Conservation (phyloP, 2,888 invertebrate species). For the Andrena haemorrhoa region DNA sequence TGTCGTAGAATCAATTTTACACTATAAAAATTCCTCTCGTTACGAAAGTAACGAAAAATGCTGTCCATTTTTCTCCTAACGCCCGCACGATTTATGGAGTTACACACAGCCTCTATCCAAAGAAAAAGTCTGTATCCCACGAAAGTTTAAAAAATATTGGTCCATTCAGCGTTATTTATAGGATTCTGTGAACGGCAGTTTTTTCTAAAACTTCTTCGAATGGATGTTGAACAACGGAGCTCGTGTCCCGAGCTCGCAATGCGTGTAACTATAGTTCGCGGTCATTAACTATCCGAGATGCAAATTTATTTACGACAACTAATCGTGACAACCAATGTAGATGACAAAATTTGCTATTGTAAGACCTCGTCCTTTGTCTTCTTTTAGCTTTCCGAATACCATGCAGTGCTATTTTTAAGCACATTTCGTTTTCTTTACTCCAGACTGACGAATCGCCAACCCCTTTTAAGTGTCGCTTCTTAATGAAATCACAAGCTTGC, state of each 20-base stretch:
- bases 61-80: slow-evolving; percentile 1
- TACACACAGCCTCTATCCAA: neutral
- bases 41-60: slow-evolving; percentile 13
- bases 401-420: neutral
- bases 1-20: slow-evolving; percentile 4
- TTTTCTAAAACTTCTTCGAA: neutral
- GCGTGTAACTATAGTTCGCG: too few relatives aligned
- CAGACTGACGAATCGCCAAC: neutral
- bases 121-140: slow-evolving; percentile 4
- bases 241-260: neutral
- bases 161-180: slow-evolving; percentile 21
- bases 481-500: neutral
- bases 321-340: too few relatives aligned
- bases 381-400: too few relatives aligned
- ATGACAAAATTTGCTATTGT: too few relatives aligned
- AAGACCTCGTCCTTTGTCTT: neutral
- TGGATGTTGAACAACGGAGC: too few relatives aligned
- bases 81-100: slow-evolving; percentile 14
- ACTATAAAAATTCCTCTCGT: slow-evolving; percentile 2
- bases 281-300: too few relatives aligned
- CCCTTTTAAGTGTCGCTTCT: neutral
- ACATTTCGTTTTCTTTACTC: neutral
- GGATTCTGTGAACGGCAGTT: slow-evolving; percentile 1
- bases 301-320: too few relatives aligned
- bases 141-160: slow-evolving; percentile 19